Evolutionary conservation across 2,113 vertebrate genomes (phyloP), one percentile per base, ranked within the genome.

Genomic region (Misgurnus mizolepis): DNA sequence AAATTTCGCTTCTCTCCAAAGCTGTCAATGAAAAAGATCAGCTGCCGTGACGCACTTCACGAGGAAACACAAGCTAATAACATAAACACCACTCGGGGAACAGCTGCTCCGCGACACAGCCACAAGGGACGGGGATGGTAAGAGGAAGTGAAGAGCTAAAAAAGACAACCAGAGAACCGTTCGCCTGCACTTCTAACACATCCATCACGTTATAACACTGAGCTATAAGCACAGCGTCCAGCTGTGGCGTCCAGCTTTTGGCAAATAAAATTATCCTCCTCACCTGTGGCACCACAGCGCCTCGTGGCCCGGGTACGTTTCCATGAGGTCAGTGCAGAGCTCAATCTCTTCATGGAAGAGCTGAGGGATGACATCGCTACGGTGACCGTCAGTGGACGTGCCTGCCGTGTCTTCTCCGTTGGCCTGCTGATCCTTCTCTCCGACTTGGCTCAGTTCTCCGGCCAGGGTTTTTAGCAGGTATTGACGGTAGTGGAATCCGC

Each of bases 401-500:
- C 7, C 34, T 2, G 47, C 70, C 15, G 55, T 14, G 76, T 76
- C 85, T 85, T 92, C 91, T 60, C 92, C 90, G 17, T 94, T 94
- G 80, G 91, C 87, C 84, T 91, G 90, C 83, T 73, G 62, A 41
- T 87, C 90, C 62, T 40, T 71, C 71, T 87, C 84, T 65, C 18
- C 71, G 39, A 88, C 67, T 67, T 85, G 92, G 88, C 89, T 93
- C 82, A 86, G 82, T 69, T 91, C 90, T 5, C 82, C 41, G 40
- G 93, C 91, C 85, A 99, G 90, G 80, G 95, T 93, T 85, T 94
- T 94, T 34, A 99, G 92, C 82, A 99, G 91, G 90, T 97, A 98
- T 88, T 99, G 97, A 61, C 98, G 96, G 86, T 98, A 99, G 90
- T 99, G 97, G 91, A 99, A 99, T 67, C 98, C 98, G 69, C 98